phyloP scores from a whole-genome alignment of 1,140 invertebrate species.

The Drosophila baimaii region DNA sequence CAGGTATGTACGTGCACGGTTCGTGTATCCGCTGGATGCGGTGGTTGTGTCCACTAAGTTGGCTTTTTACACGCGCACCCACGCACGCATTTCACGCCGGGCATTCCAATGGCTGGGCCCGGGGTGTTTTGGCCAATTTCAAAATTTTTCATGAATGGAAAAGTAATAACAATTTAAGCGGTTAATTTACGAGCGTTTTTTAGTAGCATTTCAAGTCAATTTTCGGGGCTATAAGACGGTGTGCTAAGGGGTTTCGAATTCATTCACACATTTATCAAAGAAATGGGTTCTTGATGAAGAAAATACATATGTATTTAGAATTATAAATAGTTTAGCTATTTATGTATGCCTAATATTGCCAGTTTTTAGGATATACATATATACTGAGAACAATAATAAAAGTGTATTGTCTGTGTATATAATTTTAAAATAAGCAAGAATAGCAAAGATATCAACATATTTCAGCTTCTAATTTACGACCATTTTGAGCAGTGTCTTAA shows the following conservation, averaged over 20 bases:
- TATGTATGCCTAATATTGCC: background rate
- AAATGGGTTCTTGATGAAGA: constrained; percentile 1
- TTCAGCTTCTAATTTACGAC: constrained; percentile 5
- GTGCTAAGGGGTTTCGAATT: constrained; percentile 3
- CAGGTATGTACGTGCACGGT: constrained; percentile 9
- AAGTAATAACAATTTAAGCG: constrained; percentile 9
- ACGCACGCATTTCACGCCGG: constrained; percentile 28
- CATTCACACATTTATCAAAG: background rate
- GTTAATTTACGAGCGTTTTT: constrained; percentile 20
- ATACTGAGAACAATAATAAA: background rate
- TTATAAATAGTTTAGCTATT: background rate
- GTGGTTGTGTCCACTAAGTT: constrained; percentile 39
- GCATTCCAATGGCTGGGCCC: constrained; percentile 21
- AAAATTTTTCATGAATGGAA: constrained; percentile 30
- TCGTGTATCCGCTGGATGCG: constrained; percentile 3
- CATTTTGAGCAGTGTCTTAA: background rate
- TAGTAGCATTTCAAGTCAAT: constrained; percentile 3
- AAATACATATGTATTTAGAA: background rate
- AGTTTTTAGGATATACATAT: background rate
- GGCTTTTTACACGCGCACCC: constrained; percentile 20
- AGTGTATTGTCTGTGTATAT: background rate
- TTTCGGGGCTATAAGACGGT: background rate
- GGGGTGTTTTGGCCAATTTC: constrained; percentile 16
- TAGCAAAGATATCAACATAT: background rate
- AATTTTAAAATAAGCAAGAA: background rate